Percentiles rank a stretch among this genome's conserved stretches.
These are phyloP conservation scores for Lepus townsendii DNA, from an alignment of 2,797 vertebrate genomes.

Conservation along the genomic window DNA sequence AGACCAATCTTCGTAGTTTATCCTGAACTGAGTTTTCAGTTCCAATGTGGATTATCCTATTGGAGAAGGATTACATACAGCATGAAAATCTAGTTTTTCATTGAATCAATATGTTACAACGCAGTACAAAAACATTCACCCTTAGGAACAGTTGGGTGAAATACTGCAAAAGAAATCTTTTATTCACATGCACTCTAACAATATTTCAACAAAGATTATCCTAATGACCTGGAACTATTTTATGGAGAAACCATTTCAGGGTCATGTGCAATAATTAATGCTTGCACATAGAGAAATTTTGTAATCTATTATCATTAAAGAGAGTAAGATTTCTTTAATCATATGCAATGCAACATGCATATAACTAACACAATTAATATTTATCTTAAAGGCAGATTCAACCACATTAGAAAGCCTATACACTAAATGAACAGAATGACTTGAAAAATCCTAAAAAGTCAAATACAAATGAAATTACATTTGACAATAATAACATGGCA, in stretches of 20 bases:
- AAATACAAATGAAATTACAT: not conserved
- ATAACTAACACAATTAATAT: not conserved
- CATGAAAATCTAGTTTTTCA: not conserved
- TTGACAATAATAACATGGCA: not conserved
- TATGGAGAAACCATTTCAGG: not conserved
- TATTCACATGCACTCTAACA: not conserved
- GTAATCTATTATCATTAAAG: not conserved
- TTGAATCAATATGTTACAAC: not conserved
- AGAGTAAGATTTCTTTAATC: not conserved
- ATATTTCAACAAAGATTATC: not conserved
- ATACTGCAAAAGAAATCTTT: not conserved
- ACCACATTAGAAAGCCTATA: not conserved
- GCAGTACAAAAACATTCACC: not conserved
- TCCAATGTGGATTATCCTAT: not conserved
- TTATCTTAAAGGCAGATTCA: not conserved
- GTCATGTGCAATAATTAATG: not conserved
- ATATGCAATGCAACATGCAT: not conserved
- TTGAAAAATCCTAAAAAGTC: not conserved
- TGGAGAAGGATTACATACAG: not conserved
- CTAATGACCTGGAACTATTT: not conserved
- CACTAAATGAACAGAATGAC: not conserved
- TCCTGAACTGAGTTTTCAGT: not conserved
- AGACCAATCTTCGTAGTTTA: not conserved
- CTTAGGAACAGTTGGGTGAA: not conserved
- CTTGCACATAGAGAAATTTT: not conserved